Base-by-base conservation (phyloP, 2,888 invertebrate genomes). In the Anthrax anthrax region DNA sequence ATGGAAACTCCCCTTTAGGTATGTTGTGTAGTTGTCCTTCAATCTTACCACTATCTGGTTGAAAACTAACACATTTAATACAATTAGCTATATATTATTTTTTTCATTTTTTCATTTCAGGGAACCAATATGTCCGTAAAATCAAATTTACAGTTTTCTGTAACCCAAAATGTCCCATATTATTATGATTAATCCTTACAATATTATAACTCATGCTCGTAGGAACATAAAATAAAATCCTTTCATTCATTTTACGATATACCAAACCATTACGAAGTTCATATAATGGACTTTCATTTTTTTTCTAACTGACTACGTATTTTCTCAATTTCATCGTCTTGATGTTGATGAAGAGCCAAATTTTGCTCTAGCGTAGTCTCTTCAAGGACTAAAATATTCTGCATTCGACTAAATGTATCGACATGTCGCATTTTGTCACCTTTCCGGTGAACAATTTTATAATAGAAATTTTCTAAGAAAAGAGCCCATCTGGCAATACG, bases 71-170 rank as follows among this genome's bases (percentile, higher is more conserved):
- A 47, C 66, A 70, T 10, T 61, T 53, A 1, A 69, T 51, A 48
- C 67, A 69, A 12, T 60, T 55, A 1, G 41, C 44, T 9, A 67
- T 61, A 47, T 69, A 65, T 41, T 61, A 56, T 39, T 59, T 56
- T 2, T 64, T 57, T 37, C 61, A 63, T 2, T 50, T 42, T 36
- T 52, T 50, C 61, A 67, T 62, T 13, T 56, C 55, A 0, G 60
- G 56, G 47, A 60, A 58, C 53, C 56, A 59, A 49, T 57, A 61
- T 8, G 27, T 37, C 43, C 45, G 18, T 16, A 16, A 43, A 16
- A 60, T 43, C 12, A 46, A 36, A 23, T 54, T 48, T 13, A 47
- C n/a, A 19, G 49, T 51, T 52, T 58, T 57, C 9, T 55, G 53
- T 13, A 53, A 14, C 3, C 57, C 59, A 34, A 56, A 39, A 50